Evolutionary conservation across 2,888 invertebrate species (phyloP), one percentile per base, ranked within the genome.

Genomic region (Lydus trimaculatus): DNA sequence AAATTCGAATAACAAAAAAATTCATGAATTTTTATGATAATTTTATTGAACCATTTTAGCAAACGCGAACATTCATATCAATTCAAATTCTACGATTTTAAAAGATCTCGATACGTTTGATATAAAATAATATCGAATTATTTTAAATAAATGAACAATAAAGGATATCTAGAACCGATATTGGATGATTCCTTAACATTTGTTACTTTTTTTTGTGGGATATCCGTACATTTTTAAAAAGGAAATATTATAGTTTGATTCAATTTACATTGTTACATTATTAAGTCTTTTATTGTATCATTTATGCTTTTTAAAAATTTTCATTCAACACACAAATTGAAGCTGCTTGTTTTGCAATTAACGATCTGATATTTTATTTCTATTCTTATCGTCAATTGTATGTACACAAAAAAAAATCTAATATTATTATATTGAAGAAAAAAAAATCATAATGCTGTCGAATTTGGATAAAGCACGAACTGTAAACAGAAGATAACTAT

Each of bases 391-490:
- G 23, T 52, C 13, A 23, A 23, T 52, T 52, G 25, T 6, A 1
- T 48, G 9, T 13, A 2, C 13, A 48, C 13, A 25, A 25, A 3
- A 23, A 52, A 13, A 52, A 52, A 67, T 67, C 58, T 59, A 20
- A n/a, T n/a, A n/a, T n/a, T 36, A 31, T 62, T 62, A 20, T 67
- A 25, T 52, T 2, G 52, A 70, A 67, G 62, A 70, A 70, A 67
- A n/a, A n/a, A n/a, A n/a, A n/a, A n/a, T n/a, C 66, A 65, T 70
- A 70, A 70, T 70, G 60, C 70, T 67, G 67, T 62, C 64, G 64
- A 70, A 70, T 67, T 65, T 70, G 70, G 70, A 70, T 70, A 70
- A 67, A 67, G 67, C 70, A 70, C 70, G 70, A 67, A 67, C 61
- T 61, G 70, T 67, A 70, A 70, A 70, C 70, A 70, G 23, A 67